A percentile compares a stretch with the other conserved stretches of the same genome.
phyloP scores from a whole-genome alignment of 2,888 invertebrate genomes.

The Elmis aenea region DNA sequence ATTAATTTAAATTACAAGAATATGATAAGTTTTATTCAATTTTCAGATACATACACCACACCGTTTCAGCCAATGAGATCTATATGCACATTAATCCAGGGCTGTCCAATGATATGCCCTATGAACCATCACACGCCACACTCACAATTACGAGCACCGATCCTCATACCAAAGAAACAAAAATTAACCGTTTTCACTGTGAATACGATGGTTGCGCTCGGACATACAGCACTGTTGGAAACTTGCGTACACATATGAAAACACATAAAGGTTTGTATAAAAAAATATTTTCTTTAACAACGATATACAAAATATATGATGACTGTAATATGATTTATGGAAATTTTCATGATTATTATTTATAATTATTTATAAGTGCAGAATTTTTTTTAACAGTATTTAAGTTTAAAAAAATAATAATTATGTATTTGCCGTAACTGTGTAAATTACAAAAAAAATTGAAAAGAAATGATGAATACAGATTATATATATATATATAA shows the following conservation, averaged over 20 bases:
- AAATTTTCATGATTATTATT: no score
- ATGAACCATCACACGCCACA: constrained; percentile 63
- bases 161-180: constrained; percentile 54
- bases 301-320: no score
- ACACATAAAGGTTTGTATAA: constrained; percentile 83
- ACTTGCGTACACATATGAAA: constrained; percentile 91
- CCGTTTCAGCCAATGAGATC: constrained; percentile 64
- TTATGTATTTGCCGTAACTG: no score
- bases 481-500: no score
- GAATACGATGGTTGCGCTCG: constrained; percentile 83
- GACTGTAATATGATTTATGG: no score
- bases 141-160: constrained; percentile 62
- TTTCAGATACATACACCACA: constrained; percentile 64
- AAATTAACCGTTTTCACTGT: constrained; percentile 70
- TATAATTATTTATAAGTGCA: no score
- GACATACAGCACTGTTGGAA: constrained; percentile 90
- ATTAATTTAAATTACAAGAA: no score
- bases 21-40: no score
- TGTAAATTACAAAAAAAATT: no score
- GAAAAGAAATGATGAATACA: no score
- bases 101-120: constrained; percentile 57
- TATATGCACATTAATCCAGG: constrained; percentile 67
- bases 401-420: no score
- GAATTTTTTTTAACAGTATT: no score
- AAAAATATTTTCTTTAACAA: constrained; percentile 5